Percentiles rank a stretch among this genome's conserved stretches.
Evolutionary conservation across 2,797 vertebrate species (phyloP).

Genomic region (Hipposideros larvatus): DNA sequence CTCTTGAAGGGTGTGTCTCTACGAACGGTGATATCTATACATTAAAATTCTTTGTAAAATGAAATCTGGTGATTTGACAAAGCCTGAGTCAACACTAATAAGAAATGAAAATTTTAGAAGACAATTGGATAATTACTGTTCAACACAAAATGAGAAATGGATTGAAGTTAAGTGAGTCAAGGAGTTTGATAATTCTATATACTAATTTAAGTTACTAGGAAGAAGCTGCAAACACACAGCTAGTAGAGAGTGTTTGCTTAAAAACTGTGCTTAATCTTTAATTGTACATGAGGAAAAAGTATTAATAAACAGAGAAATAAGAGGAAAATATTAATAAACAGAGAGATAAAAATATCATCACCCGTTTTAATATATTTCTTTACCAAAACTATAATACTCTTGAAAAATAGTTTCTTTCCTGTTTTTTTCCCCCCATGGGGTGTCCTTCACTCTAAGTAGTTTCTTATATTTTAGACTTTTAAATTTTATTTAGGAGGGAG

Average conservation of each 20-base stretch:
- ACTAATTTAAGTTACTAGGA: not conserved
- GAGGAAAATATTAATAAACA: not conserved
- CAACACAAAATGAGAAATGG: not conserved
- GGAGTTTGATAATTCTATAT: not conserved
- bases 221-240: not conserved
- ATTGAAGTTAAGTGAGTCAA: not conserved
- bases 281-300: not conserved
- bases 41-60: conserved; percentile 76
- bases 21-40: conserved; percentile 77
- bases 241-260: not conserved
- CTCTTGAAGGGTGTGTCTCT: not conserved
- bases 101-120: conserved; percentile 47
- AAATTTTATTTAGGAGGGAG: not conserved
- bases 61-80: conserved; percentile 62
- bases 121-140: not conserved
- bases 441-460: not conserved
- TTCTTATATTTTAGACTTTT: not conserved
- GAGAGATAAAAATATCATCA: not conserved
- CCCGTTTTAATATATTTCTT: conserved; percentile 5
- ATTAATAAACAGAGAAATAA: not conserved
- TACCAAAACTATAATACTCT: not conserved
- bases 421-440: not conserved
- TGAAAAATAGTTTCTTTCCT: not conserved
- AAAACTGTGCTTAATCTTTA: not conserved
- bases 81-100: conserved; percentile 24